A percentile compares a stretch with the other conserved stretches of the same genome.
Evolutionary conservation across 2,113 vertebrate species (phyloP).

Genomic region (Neofelis nebulosa): DNA sequence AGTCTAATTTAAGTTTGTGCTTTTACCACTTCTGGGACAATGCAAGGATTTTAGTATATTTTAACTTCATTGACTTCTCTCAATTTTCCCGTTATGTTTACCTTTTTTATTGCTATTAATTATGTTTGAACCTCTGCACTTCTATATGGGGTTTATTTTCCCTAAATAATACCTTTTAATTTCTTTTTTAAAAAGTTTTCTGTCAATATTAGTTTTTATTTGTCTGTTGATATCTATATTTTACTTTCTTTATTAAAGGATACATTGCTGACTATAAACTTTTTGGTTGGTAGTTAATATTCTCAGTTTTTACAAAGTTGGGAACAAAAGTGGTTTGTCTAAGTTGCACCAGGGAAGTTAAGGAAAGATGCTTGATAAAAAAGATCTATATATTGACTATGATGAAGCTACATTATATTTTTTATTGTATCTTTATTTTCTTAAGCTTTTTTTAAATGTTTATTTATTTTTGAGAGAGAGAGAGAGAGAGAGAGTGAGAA

Average conservation of each 20-base stretch:
- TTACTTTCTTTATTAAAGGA: neutral
- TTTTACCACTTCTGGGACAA: neutral
- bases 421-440: neutral
- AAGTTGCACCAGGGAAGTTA: neutral
- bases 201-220: conserved; percentile 8
- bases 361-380: neutral
- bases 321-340: neutral
- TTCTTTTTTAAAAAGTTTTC: neutral
- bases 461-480: no score
- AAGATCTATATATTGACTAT: neutral
- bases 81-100: neutral
- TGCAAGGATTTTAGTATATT: neutral
- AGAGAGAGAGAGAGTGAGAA: no score
- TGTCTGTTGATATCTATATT: neutral
- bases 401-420: neutral
- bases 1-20: neutral
- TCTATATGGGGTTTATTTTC: neutral
- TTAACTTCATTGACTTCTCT: neutral
- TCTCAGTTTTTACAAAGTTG: conserved; percentile 26
- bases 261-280: neutral
- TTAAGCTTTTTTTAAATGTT: no score
- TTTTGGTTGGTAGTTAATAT: conserved; percentile 13
- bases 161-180: neutral
- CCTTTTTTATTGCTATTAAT: neutral
- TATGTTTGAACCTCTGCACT: neutral